A percentile compares a stretch with the other conserved stretches of the same genome.
Conservation (phyloP, 2,797 vertebrate species). For the Pseudopleuronectes americanus region DNA sequence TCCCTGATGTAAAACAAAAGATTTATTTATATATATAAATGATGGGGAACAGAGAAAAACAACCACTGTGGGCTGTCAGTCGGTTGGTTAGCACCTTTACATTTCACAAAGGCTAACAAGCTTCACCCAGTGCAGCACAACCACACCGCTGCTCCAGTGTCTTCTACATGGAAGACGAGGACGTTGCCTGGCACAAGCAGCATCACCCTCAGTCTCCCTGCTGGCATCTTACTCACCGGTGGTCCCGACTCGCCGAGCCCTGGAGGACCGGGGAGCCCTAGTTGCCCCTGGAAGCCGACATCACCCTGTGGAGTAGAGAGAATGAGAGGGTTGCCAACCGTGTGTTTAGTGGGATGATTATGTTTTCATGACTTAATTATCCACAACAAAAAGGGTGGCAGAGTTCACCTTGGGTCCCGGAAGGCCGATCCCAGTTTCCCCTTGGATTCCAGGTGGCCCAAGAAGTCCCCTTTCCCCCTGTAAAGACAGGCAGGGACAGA, state of each 20-base stretch:
- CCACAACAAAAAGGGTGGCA: slow-evolving; percentile 34
- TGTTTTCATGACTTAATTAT: slow-evolving; percentile 37
- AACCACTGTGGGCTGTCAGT: no score
- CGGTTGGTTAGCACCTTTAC: no score
- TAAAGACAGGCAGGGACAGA: slow-evolving; percentile 45
- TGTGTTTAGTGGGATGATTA: slow-evolving; percentile 18
- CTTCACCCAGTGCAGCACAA: no score
- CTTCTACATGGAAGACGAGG: neutral
- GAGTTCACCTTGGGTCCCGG: slow-evolving; percentile 88
- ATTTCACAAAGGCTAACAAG: no score
- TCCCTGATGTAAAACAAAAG: slow-evolving; percentile 78
- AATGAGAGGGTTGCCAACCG: slow-evolving; percentile 17
- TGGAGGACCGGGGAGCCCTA: slow-evolving; percentile 84
- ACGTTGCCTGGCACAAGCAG: neutral
- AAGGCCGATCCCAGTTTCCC: slow-evolving; percentile 90
- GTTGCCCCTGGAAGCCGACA: slow-evolving; percentile 85
- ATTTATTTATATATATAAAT: neutral
- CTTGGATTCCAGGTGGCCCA: slow-evolving; percentile 90
- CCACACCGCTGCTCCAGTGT: neutral
- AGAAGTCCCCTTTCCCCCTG: slow-evolving; percentile 91
- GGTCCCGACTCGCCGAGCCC: slow-evolving; percentile 89
- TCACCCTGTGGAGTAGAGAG: slow-evolving; percentile 82
- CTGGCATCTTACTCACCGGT: slow-evolving; percentile 77
- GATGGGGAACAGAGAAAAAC: neutral
- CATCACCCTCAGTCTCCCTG: no score